phyloP scores from a whole-genome alignment of 2,113 vertebrate genomes.

The Prunella fulvescens region DNA sequence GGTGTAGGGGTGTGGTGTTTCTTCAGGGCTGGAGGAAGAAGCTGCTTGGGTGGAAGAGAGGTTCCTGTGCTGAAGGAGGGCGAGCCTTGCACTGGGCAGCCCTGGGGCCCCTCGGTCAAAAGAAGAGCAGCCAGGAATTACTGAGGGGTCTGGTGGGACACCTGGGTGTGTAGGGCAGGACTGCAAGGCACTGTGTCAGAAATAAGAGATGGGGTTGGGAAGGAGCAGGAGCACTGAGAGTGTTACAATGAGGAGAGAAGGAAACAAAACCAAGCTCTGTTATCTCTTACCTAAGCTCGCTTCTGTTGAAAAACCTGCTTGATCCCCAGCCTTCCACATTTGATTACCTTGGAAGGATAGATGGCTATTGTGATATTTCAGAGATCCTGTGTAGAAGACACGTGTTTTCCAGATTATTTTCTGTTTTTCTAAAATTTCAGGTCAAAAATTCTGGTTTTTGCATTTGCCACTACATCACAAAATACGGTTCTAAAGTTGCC shows the following conservation, averaged over 20 bases:
- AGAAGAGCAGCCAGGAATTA: neutral
- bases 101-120: neutral
- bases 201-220: neutral
- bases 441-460: neutral
- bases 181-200: neutral
- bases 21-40: neutral
- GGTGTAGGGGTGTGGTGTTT: neutral
- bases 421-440: neutral
- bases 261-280: neutral
- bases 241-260: neutral
- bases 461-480: neutral
- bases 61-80: neutral
- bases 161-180: neutral
- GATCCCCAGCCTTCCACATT: neutral
- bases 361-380: neutral
- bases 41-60: neutral
- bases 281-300: neutral
- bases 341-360: neutral
- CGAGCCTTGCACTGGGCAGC: neutral
- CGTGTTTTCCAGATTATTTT: neutral
- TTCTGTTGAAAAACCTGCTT: neutral
- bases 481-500: neutral
- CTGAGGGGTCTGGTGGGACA: neutral
- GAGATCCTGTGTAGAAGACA: neutral
- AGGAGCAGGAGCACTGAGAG: neutral